A percentile compares a stretch with the other conserved stretches of the same genome.
These are phyloP conservation scores for Pelobates fuscus DNA, from an alignment of 2,113 vertebrate genomes.

Conservation along the genomic window DNA sequence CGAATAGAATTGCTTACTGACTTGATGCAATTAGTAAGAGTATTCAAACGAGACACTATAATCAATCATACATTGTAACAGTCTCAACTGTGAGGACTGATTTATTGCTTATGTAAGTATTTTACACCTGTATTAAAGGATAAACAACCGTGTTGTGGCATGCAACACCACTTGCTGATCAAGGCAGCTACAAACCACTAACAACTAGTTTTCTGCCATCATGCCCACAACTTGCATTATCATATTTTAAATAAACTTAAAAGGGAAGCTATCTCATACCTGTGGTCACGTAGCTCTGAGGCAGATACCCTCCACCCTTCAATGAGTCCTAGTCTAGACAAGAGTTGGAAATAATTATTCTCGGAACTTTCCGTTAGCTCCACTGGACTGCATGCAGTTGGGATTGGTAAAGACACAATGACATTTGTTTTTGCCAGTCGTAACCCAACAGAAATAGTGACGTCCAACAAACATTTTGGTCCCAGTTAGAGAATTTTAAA, in stretches of 20 bases:
- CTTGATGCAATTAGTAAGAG: background rate
- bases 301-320: background rate
- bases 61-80: background rate
- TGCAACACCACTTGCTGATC: constrained; percentile 2
- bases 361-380: no score
- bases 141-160: constrained; percentile 5
- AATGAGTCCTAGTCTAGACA: constrained; percentile 8
- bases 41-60: background rate
- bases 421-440: no score
- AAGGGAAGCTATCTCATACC: background rate
- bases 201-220: background rate
- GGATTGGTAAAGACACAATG: no score
- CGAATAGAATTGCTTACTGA: no score
- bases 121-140: constrained; percentile 17
- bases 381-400: no score
- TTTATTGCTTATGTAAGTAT: constrained; percentile 1
- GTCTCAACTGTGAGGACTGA: background rate
- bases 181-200: constrained; percentile 13
- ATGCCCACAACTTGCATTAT: no score
- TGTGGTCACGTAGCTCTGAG: background rate
- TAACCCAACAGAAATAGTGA: no score
- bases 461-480: no score
- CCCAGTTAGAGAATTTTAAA: no score
- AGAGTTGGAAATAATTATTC: constrained; percentile 1
- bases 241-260: no score